These are phyloP conservation scores for Trematomus bernacchii DNA, from an alignment of 2,797 vertebrate genomes.

Conservation along the genomic window DNA sequence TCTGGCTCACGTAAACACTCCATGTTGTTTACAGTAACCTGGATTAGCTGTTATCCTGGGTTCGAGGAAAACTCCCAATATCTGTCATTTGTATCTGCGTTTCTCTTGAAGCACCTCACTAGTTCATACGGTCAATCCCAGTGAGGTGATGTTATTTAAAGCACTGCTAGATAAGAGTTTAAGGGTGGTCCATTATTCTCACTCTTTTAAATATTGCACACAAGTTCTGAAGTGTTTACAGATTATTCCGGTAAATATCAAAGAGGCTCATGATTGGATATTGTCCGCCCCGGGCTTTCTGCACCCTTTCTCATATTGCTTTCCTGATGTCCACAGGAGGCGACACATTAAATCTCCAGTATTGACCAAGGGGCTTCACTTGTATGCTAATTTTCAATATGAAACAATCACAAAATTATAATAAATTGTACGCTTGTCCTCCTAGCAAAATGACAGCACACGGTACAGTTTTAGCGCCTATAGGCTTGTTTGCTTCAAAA, in stretches of 20 bases:
- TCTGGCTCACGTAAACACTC: conserved; percentile 33
- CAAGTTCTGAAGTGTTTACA: conserved; percentile 3
- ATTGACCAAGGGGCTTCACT: too few relatives aligned
- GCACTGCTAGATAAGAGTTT: neutral
- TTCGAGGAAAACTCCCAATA: conserved; percentile 4
- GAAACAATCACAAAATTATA: too few relatives aligned
- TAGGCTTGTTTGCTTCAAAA: neutral
- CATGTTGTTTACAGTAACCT: conserved; percentile 37
- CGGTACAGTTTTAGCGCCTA: neutral
- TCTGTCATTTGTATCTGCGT: neutral
- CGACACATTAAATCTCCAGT: conserved; percentile 13
- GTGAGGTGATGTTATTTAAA: neutral
- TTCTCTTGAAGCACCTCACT: neutral
- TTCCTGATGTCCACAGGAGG: conserved; percentile 17
- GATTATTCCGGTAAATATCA: conserved; percentile 18
- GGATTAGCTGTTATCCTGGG: conserved; percentile 38
- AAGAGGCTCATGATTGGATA: conserved; percentile 14
- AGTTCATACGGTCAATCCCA: conserved; percentile 26
- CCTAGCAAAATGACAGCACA: neutral
- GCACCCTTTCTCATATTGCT: conserved; percentile 33
- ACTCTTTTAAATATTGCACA: neutral
- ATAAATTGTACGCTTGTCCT: too few relatives aligned
- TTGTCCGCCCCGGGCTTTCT: conserved; percentile 33
- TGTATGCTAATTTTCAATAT: too few relatives aligned
- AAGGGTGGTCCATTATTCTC: neutral